These are phyloP conservation scores for Gymnocheta viridis DNA, from an alignment of 2,888 invertebrate species.

Conservation along the genomic window DNA sequence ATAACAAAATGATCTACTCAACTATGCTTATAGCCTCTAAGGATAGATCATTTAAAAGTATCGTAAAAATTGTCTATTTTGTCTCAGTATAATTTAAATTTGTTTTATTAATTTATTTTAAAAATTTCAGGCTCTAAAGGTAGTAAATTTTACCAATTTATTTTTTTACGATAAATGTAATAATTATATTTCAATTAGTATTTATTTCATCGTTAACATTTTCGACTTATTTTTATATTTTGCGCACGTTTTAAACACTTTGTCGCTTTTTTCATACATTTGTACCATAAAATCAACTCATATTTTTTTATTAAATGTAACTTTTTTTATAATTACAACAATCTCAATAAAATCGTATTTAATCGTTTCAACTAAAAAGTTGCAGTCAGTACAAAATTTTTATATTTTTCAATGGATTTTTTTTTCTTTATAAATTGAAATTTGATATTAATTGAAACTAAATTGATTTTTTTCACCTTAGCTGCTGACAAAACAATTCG, in stretches of 20 bases:
- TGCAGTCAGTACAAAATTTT: not conserved
- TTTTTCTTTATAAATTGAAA: constrained; percentile 2
- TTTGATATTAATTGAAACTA: constrained; percentile 38
- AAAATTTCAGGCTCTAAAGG: too few species aligned
- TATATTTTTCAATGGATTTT: not conserved
- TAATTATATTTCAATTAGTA: too few species aligned
- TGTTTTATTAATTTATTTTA: too few species aligned
- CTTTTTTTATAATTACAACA: not conserved
- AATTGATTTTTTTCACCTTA: constrained; percentile 54
- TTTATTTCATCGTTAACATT: too few species aligned
- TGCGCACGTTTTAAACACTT: not conserved
- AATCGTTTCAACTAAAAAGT: not conserved
- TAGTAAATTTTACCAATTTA: too few species aligned
- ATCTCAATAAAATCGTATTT: not conserved
- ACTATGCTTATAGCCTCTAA: too few species aligned
- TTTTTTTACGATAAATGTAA: too few species aligned
- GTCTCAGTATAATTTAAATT: too few species aligned
- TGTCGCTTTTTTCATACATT: constrained; percentile 3
- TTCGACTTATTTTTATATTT: not conserved
- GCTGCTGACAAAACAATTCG: constrained; percentile 68
- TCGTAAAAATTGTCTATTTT: too few species aligned
- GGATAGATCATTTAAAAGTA: too few species aligned
- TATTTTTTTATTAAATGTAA: not conserved
- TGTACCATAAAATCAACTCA: not conserved
- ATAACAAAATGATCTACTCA: too few species aligned